Evolutionary conservation across 2,113 vertebrate species (phyloP).

Genomic region (Acrocephalus kingi): DNA sequence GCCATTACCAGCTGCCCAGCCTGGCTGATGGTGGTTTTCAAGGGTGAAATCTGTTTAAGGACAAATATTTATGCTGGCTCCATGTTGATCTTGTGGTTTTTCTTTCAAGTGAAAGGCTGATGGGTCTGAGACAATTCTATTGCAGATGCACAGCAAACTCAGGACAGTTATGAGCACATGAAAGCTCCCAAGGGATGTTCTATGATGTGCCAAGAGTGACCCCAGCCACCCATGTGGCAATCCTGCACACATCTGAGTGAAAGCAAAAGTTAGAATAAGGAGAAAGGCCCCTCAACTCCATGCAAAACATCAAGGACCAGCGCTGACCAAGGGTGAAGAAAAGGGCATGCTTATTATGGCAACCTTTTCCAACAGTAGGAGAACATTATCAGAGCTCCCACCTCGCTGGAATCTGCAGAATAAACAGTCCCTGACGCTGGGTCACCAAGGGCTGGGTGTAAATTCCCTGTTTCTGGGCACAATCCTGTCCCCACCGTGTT

Average conservation of each 20-base stretch:
- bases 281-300: not conserved
- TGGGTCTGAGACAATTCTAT: not conserved
- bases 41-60: not conserved
- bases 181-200: not conserved
- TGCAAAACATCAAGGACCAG: fast-evolving
- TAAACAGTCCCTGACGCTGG: not conserved
- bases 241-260: not conserved
- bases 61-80: not conserved
- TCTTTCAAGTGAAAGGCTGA: not conserved
- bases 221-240: not conserved
- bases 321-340: not conserved
- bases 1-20: not conserved
- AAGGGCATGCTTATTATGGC: not conserved
- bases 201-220: fast-evolving
- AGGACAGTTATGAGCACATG: fast-evolving
- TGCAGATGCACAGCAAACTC: not conserved
- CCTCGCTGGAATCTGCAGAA: not conserved
- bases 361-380: not conserved
- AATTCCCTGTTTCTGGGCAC: not conserved
- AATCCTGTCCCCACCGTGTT: fast-evolving
- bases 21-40: not conserved
- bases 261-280: not conserved
- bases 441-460: not conserved
- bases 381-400: not conserved
- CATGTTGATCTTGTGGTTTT: not conserved